phyloP scores from a whole-genome alignment of 2,113 vertebrate species.

The Neolamprologus kungweensis region DNA sequence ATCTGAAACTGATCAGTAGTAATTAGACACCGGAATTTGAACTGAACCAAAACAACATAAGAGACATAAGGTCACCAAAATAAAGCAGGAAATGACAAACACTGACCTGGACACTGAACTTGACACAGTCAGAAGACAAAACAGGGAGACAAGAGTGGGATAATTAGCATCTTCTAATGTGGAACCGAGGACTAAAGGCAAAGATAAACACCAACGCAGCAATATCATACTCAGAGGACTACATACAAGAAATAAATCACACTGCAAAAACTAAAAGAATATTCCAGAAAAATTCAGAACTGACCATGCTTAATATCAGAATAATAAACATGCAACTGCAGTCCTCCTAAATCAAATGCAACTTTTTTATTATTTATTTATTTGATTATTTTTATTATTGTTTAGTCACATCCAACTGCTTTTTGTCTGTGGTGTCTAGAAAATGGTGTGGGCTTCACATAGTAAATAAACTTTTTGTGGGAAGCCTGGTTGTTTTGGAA shows the following conservation, averaged over 20 bases:
- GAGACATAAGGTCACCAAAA: accelerated
- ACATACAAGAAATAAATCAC: accelerated
- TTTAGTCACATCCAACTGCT: neutral
- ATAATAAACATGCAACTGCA: accelerated
- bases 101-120: neutral
- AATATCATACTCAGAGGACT: accelerated
- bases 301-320: neutral
- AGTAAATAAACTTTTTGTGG: accelerated
- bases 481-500: neutral
- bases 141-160: accelerated
- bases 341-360: neutral
- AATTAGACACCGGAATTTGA: accelerated
- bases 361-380: neutral
- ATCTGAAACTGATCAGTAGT: neutral
- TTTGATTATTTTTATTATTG: neutral
- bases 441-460: neutral
- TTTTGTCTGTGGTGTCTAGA: neutral
- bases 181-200: neutral
- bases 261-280: neutral
- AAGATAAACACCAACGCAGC: neutral
- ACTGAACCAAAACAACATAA: neutral
- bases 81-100: neutral
- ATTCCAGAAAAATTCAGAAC: neutral
- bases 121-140: accelerated
- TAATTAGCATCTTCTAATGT: neutral